Conservation (phyloP, 1,140 invertebrate species). For the Drosophila watanabei region DNA sequence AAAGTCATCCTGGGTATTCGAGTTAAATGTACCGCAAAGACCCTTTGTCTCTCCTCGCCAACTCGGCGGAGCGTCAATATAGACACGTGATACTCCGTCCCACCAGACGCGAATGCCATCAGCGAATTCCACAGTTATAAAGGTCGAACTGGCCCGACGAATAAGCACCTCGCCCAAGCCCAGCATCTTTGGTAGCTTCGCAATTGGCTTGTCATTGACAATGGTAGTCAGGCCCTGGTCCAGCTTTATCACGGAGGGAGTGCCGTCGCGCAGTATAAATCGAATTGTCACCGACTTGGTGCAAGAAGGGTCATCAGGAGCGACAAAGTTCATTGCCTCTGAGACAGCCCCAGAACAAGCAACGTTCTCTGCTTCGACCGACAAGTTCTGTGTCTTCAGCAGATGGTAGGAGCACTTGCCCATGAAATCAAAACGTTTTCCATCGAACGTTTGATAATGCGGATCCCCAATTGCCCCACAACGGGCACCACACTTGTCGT, state of each 20-base stretch:
- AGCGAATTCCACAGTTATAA: conserved; percentile 89
- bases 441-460: conserved; percentile 96
- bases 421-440: conserved; percentile 94
- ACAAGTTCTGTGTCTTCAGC: conserved; percentile 89
- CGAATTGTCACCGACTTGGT: conserved; percentile 92
- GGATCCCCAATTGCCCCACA: conserved; percentile 95
- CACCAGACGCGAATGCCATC: conserved; percentile 94
- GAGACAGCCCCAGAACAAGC: conserved; percentile 92
- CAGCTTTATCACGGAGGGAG: conserved; percentile 87
- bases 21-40: conserved; percentile 95
- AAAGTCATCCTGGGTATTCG: conserved; percentile 95
- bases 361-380: conserved; percentile 93
- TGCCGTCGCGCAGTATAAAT: conserved; percentile 85
- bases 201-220: conserved; percentile 90
- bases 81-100: conserved; percentile 92
- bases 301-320: conserved; percentile 90
- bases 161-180: conserved; percentile 88
- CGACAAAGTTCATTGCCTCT: conserved; percentile 89
- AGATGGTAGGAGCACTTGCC: conserved; percentile 95
- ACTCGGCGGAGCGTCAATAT: conserved; percentile 92
- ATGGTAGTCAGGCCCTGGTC: conserved; percentile 90
- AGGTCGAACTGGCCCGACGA: conserved; percentile 91
- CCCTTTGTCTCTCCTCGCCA: conserved; percentile 91
- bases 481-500: conserved; percentile 90
- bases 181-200: conserved; percentile 88